Base-by-base conservation (phyloP, 2,888 invertebrate species). In the Luperina testacea region DNA sequence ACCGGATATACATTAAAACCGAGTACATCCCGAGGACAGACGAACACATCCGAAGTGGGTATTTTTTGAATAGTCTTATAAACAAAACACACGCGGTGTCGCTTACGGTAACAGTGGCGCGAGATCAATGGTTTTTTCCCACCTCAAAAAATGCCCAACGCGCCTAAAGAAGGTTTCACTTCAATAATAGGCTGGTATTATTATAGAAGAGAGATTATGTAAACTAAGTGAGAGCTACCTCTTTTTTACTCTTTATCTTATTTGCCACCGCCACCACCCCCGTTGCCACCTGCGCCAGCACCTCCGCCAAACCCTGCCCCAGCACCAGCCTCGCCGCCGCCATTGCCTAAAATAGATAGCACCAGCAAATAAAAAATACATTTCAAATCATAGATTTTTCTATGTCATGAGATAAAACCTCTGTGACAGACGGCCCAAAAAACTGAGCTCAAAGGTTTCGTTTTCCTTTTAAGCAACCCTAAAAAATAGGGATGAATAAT, bases 261-360 rank as follows among this genome's bases (percentile, higher is more conserved):
- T 77, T 85, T 83, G 15, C 78, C 75, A 8, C 76, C 86, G 0
- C 87, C 72, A 15, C 70, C 87, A 1, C 85, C 81, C 9, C 73
- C 78, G 2, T 42, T 61, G 15, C 11, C 89, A 0, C 81, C 81
- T 0, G 75, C 86, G 6, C 81, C 73, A 3, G 9, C 69, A 15
- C 83, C 75, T 0, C 71, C 88, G 5, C 13, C 68, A 51, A 81
- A 81, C 20, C 83, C 73, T 24, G 57, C 82, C 9, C 78, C 78
- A 13, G 45, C 73, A 32, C 73, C 70, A 11, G 75, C 78, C 3
- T 72, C 73, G 51, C 77, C 77, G 8, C 70, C 87, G 0, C 67
- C 61, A 8, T 70, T 78, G 9, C 57, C 78, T 81, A 17, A 65
- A 80, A 65, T 4, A 32, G 53, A 48, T 45, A 32, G 11, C 72